Evolutionary conservation across 2,113 vertebrate genomes (phyloP).

Genomic region (Mystacornis crossleyi): DNA sequence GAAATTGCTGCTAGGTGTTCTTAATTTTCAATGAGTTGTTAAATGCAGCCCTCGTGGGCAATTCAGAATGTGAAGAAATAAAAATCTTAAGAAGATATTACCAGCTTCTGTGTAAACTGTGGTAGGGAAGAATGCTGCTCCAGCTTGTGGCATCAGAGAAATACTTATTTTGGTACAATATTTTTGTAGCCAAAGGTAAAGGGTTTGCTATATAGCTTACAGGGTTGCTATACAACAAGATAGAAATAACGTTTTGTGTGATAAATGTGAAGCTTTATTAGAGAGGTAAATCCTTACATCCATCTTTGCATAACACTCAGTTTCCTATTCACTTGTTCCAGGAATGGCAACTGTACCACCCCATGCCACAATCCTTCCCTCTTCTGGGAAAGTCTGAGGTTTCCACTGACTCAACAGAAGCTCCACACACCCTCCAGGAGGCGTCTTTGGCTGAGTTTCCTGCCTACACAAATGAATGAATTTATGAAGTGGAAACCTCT

Average conservation of each 20-base stretch:
- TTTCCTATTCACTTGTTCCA: background rate
- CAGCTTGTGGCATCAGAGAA: background rate
- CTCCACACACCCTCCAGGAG: background rate
- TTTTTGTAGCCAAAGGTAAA: background rate
- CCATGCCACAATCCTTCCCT: background rate
- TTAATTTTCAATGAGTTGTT: background rate
- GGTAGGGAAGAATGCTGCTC: background rate
- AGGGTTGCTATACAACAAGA: background rate
- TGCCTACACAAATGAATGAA: background rate
- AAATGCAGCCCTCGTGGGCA: background rate
- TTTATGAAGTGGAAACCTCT: background rate
- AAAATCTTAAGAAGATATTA: background rate
- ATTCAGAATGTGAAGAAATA: background rate
- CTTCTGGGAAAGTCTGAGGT: background rate
- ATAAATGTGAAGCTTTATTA: background rate
- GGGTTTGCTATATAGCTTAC: background rate
- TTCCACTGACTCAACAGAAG: background rate
- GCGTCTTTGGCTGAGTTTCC: background rate
- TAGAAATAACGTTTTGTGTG: background rate
- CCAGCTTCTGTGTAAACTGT: background rate
- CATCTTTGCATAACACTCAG: background rate
- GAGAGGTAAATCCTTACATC: background rate
- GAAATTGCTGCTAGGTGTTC: background rate
- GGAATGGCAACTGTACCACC: background rate
- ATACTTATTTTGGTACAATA: background rate